Conservation (phyloP, 1,140 invertebrate species). For the Orius insidiosus region DNA sequence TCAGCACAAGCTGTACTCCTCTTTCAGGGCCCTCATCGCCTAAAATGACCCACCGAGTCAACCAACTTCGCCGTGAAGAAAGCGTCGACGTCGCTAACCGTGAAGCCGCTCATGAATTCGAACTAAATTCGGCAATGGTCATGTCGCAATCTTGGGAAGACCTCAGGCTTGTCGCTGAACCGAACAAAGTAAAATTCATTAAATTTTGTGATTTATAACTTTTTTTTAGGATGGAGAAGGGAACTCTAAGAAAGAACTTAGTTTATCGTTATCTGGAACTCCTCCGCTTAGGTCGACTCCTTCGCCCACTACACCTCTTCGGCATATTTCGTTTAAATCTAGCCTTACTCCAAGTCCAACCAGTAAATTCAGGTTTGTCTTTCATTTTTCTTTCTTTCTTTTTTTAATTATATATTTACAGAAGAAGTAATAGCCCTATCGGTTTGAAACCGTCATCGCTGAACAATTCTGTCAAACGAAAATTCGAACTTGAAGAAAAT, state of each 20-base stretch:
- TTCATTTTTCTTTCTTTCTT: conserved; percentile 24
- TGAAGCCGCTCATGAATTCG: conserved; percentile 76
- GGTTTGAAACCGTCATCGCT: conserved; percentile 54
- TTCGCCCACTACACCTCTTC: conserved; percentile 37
- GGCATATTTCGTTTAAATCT: conserved; percentile 26
- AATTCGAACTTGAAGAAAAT: conserved; percentile 54
- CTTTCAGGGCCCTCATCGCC: conserved; percentile 32
- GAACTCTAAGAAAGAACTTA: neutral
- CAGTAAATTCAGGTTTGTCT: conserved; percentile 56
- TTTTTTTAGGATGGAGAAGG: neutral
- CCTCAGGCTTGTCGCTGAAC: conserved; percentile 52
- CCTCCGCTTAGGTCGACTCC: conserved; percentile 33
- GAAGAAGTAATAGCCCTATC: conserved; percentile 67
- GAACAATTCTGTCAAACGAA: conserved; percentile 50
- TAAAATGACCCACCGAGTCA: conserved; percentile 60
- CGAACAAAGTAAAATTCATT: conserved; percentile 17
- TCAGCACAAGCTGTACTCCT: conserved; percentile 68
- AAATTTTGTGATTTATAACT: neutral
- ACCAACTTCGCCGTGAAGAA: conserved; percentile 73
- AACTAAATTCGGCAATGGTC: conserved; percentile 71
- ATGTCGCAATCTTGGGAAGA: conserved; percentile 84
- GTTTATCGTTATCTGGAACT: neutral
- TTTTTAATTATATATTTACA: conserved; percentile 20
- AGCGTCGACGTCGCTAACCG: conserved; percentile 62
- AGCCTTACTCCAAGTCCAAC: conserved; percentile 66